Percentiles rank a stretch among this genome's conserved stretches.
Evolutionary conservation across 2,888 invertebrate species (phyloP).

Genomic region (Drosophila fungiperda): DNA sequence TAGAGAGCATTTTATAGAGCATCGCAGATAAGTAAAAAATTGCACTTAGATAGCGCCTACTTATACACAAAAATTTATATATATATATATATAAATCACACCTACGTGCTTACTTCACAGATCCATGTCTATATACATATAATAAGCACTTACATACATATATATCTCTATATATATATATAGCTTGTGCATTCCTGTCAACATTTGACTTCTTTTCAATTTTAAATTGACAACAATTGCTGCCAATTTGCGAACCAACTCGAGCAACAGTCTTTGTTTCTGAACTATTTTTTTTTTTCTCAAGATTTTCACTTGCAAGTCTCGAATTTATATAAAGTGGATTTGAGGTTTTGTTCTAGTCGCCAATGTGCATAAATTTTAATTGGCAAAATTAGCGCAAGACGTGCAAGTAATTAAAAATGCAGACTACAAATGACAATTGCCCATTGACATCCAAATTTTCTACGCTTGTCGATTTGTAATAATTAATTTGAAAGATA

Average conservation of each 20-base stretch:
- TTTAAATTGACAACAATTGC: conserved; percentile 83
- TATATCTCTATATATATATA: conserved; percentile 16
- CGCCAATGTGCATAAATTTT: conserved; percentile 55
- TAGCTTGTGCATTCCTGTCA: conserved; percentile 44
- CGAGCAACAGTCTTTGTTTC: conserved; percentile 26
- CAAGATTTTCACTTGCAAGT: conserved; percentile 26
- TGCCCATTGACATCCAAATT: conserved; percentile 4
- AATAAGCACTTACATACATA: conserved; percentile 14
- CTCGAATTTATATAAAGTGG: conserved; percentile 8
- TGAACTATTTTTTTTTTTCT: background rate
- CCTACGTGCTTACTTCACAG: conserved; percentile 10
- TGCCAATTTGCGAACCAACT: conserved; percentile 61
- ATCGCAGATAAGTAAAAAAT: conserved; percentile 68
- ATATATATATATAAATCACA: background rate
- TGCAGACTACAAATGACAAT: conserved; percentile 20
- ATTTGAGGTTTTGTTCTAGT: conserved; percentile 30
- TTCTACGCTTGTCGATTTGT: background rate
- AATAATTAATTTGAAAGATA: background rate
- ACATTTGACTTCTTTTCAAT: conserved; percentile 79
- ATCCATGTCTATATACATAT: conserved; percentile 18
- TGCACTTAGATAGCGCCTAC: conserved; percentile 51
- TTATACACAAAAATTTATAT: conserved; percentile 2
- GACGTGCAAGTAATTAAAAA: conserved; percentile 60
- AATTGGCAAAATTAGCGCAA: conserved; percentile 50
- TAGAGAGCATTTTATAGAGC: conserved; percentile 49